Base-by-base conservation (phyloP, 1,140 invertebrate species). In the Scaptomyza hsui region DNA sequence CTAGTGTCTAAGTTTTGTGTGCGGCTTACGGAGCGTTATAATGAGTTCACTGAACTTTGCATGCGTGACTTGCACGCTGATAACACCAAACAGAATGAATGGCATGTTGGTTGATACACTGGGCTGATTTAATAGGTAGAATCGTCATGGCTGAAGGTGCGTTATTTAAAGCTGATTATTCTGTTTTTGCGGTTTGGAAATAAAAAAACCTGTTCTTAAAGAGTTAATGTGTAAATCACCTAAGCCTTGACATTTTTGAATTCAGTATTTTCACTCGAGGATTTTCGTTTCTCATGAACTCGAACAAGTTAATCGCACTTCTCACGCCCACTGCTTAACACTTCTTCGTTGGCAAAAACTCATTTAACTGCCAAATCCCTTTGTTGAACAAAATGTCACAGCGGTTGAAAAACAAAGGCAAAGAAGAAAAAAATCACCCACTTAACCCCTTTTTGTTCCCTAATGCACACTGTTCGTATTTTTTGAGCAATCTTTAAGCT, bases 41-140 rank as follows among this genome's bases (percentile, higher is more conserved):
- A 74, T 71, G 69, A 76, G 80, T 86, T 85, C 68, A 79, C 44
- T 86, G 80, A 86, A 86, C 80, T 70, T 9, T 44, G 60, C 60
- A 45, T 73, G 72, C 80, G 60, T 73, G 67, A 67, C 72, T 67
- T 29, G 5, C 6, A 29, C 26, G 7, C 61, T 85, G 60, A 73
- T 57, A 57, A 45, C 35, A 16, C 21, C n/a, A n/a, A n/a, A 21
- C 10, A 29, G 49, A 63, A 45, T 65, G 32, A 44, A 44, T 21
- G 3, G 10, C 10, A 44, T 15, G 37, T 16, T 16, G 19, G 18
- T 18, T 12, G 13, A 16, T 13, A 35, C 6, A 39, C 9, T 15
- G n/a, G n/a, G 39, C 29, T 47, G 29, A 48, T 55, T 55, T 41
- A 21, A 52, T 45, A 32, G 45, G 16, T 21, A 26, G 29, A 69